A percentile compares a stretch with the other conserved stretches of the same genome.
These are phyloP conservation scores for Dicentrarchus labrax DNA, from an alignment of 2,113 vertebrate genomes.

Conservation along the genomic window DNA sequence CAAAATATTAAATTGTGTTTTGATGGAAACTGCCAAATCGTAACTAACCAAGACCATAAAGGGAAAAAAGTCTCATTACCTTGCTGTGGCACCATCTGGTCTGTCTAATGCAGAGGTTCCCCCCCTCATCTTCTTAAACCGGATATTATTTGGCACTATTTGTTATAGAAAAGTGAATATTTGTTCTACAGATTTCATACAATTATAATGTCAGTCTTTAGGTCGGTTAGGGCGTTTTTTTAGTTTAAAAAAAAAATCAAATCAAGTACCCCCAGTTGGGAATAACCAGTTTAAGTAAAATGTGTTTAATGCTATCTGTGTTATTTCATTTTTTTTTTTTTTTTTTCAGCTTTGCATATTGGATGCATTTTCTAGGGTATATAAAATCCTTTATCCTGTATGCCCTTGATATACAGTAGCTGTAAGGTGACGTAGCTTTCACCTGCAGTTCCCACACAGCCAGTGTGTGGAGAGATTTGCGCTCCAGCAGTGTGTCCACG, in stretches of 20 bases:
- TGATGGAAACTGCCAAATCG: slow-evolving; percentile 9
- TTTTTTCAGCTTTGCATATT: not conserved
- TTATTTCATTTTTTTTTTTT: not conserved
- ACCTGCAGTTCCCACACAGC: slow-evolving; percentile 32
- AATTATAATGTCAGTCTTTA: not conserved
- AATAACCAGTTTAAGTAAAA: not conserved
- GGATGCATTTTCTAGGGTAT: slow-evolving; percentile 8
- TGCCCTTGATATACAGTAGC: slow-evolving; percentile 25
- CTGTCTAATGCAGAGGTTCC: not conserved
- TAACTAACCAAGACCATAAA: slow-evolving; percentile 1
- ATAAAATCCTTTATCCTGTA: not conserved
- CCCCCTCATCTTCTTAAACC: not conserved
- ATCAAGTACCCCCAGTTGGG: not conserved
- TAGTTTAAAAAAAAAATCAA: no score
- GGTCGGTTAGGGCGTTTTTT: not conserved
- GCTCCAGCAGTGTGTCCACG: slow-evolving; percentile 8
- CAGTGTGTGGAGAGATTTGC: not conserved
- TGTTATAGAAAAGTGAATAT: not conserved
- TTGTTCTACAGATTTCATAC: not conserved
- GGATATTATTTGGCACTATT: not conserved
- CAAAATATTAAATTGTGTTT: slow-evolving; percentile 19
- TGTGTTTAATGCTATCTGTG: not conserved
- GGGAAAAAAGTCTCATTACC: not conserved
- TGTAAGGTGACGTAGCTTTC: slow-evolving; percentile 19
- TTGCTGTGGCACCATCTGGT: slow-evolving; percentile 4